A percentile compares a stretch with the other conserved stretches of the same genome.
Evolutionary conservation across 64 coral and sea anemone species (phyloP).

Genomic region (Platygyra sinensis): DNA sequence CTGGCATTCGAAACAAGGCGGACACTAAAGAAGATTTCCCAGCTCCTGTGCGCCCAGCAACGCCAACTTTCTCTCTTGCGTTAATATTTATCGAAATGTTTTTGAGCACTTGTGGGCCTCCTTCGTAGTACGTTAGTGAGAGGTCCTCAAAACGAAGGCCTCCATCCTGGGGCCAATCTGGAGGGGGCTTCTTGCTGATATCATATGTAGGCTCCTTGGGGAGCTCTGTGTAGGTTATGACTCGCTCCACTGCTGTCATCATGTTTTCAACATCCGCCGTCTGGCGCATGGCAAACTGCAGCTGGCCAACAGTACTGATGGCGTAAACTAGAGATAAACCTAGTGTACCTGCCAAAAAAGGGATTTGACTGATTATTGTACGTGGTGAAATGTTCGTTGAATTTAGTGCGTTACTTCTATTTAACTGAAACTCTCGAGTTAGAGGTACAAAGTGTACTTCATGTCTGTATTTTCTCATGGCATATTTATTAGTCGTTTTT

Average conservation of each 20-base stretch:
- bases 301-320: slow-evolving; percentile 96
- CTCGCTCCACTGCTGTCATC: slow-evolving; percentile 91
- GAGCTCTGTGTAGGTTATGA: slow-evolving; percentile 92
- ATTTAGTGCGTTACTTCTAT: no score
- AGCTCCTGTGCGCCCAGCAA: slow-evolving; percentile 85
- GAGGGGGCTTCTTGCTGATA: slow-evolving; percentile 71
- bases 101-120: slow-evolving; percentile 84
- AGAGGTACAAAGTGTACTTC: no score
- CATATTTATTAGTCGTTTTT: no score
- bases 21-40: slow-evolving; percentile 91
- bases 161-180: slow-evolving; percentile 74
- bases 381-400: no score
- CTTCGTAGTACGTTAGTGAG: slow-evolving; percentile 79
- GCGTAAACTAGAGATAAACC: slow-evolving; percentile 93
- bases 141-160: slow-evolving; percentile 80
- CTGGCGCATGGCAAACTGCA: slow-evolving; percentile 95
- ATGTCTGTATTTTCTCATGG: no score
- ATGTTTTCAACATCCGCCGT: slow-evolving; percentile 97
- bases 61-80: slow-evolving; percentile 72
- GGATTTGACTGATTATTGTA: no score
- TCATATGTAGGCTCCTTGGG: slow-evolving; percentile 69
- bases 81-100: slow-evolving; percentile 78
- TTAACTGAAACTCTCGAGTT: no score
- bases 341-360: slow-evolving; percentile 66
- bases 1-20: slow-evolving; percentile 88